These are phyloP conservation scores for Pantala flavescens DNA, from an alignment of 1,140 invertebrate genomes.

Conservation along the genomic window DNA sequence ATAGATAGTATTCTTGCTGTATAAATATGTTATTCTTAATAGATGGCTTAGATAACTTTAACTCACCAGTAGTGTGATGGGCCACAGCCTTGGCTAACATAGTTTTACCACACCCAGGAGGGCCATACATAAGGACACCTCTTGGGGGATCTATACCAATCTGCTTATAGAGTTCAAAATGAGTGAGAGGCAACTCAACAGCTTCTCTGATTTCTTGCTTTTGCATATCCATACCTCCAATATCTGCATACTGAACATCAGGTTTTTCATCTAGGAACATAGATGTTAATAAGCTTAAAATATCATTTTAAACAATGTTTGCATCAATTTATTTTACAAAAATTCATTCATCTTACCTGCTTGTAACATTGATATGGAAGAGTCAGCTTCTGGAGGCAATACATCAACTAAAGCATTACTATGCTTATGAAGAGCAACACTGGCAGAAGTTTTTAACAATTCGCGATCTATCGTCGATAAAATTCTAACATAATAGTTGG, in stretches of 20 bases:
- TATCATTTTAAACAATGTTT: background rate
- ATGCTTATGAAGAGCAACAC: constrained; percentile 94
- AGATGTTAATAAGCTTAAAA: too few relatives aligned
- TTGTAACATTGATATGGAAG: constrained; percentile 91
- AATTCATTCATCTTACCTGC: constrained; percentile 56
- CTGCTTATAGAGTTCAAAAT: constrained; percentile 98
- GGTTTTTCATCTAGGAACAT: constrained; percentile 83
- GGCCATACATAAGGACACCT: constrained; percentile 97
- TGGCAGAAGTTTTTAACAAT: constrained; percentile 86
- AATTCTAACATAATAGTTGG: constrained; percentile 97
- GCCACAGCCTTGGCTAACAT: constrained; percentile 99
- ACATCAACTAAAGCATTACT: constrained; percentile 97
- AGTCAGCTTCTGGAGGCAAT: constrained; percentile 94
- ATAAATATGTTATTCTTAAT: too few relatives aligned
- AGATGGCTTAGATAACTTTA: background rate
- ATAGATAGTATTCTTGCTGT: too few relatives aligned
- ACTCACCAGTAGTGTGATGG: constrained; percentile 82
- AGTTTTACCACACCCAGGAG: constrained; percentile 93
- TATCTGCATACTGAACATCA: constrained; percentile 93
- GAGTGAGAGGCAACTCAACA: constrained; percentile 94
- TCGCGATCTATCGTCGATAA: constrained; percentile 93
- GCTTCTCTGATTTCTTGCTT: constrained; percentile 99
- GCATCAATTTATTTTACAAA: too few relatives aligned
- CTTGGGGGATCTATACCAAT: constrained; percentile 94
- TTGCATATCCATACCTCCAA: constrained; percentile 99